Conservation (phyloP, 2,888 invertebrate species). For the Operophtera brumata region DNA sequence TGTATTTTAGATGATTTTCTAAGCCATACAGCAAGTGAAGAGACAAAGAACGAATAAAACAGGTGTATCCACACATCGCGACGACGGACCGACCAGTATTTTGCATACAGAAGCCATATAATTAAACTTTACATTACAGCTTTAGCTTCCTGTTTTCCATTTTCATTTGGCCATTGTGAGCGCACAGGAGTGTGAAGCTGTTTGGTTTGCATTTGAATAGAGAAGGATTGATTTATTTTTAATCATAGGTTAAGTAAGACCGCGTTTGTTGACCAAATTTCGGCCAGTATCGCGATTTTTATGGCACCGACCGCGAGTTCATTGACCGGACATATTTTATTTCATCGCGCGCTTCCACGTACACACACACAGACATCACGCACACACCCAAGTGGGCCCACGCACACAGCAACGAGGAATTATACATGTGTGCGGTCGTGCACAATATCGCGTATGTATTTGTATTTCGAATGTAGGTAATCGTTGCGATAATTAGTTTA, state of each 20-base stretch:
- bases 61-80: constrained; percentile 46
- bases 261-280: constrained; percentile 68
- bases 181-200: constrained; percentile 10
- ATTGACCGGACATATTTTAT: constrained; percentile 81
- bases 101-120: constrained; percentile 62
- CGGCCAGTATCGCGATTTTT: constrained; percentile 79
- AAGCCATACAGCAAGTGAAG: constrained; percentile 29
- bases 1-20: constrained; percentile 9
- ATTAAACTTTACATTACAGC: constrained; percentile 24
- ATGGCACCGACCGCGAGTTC: constrained; percentile 77
- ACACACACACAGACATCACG: constrained; percentile 68
- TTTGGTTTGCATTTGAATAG: not conserved
- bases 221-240: constrained; percentile 1
- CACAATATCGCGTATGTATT: constrained; percentile 62
- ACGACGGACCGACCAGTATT: constrained; percentile 50
- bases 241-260: constrained; percentile 10
- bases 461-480: constrained; percentile 59
- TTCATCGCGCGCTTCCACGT: constrained; percentile 80
- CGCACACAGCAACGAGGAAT: constrained; percentile 57
- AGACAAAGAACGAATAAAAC: constrained; percentile 47
- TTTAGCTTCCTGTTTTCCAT: constrained; percentile 25
- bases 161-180: constrained; percentile 36
- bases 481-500: constrained; percentile 60
- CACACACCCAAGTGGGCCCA: constrained; percentile 59
- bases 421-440: constrained; percentile 70